phyloP scores from a whole-genome alignment of 2,113 vertebrate genomes.

The Acinonyx jubatus region DNA sequence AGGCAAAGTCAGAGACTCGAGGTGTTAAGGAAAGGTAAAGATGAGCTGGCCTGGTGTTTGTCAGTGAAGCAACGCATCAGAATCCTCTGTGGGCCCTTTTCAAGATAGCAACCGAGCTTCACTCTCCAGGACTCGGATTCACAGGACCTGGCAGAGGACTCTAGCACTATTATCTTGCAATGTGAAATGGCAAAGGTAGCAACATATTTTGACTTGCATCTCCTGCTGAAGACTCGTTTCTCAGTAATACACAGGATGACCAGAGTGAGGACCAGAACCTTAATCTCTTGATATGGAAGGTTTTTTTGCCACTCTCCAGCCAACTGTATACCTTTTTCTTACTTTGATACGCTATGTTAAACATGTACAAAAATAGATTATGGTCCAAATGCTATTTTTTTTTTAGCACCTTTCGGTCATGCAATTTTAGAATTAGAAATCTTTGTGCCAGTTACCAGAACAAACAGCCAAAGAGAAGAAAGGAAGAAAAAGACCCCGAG shows the following conservation, averaged over 20 bases:
- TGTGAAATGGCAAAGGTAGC: neutral
- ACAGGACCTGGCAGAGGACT: neutral
- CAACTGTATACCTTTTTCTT: neutral
- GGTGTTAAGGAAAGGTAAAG: neutral
- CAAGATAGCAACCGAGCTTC: neutral
- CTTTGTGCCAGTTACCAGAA: neutral
- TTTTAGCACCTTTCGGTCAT: neutral
- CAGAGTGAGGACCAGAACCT: neutral
- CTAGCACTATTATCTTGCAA: neutral
- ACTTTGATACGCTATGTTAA: neutral
- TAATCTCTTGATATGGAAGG: neutral
- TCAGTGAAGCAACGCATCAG: neutral
- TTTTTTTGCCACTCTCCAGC: neutral
- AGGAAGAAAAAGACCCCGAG: neutral
- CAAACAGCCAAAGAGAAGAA: neutral
- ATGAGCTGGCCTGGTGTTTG: neutral
- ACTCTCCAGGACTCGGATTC: neutral
- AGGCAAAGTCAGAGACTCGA: neutral
- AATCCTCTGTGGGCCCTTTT: neutral
- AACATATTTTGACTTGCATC: neutral
- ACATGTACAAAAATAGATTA: neutral
- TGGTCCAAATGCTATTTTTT: constrained; percentile 21
- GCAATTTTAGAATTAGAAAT: constrained; percentile 15
- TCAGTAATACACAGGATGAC: neutral
- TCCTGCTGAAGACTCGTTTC: neutral